These are phyloP conservation scores for Pollicipes pollicipes DNA, from an alignment of 1,140 invertebrate species.

Conservation along the genomic window DNA sequence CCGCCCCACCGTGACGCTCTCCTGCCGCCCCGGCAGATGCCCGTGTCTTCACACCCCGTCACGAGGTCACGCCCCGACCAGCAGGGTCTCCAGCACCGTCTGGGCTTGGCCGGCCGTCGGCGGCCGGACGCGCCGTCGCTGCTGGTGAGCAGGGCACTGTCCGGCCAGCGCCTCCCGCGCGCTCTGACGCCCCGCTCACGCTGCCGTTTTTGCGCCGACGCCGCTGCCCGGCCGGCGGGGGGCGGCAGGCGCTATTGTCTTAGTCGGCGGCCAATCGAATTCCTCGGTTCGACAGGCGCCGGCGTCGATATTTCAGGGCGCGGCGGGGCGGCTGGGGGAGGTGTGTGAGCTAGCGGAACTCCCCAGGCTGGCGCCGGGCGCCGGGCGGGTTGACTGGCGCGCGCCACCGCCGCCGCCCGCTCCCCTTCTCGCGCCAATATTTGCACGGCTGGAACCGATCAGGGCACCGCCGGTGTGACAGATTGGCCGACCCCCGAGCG, in stretches of 20 bases:
- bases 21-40: not conserved
- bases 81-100: too few species aligned
- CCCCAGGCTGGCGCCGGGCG: not conserved
- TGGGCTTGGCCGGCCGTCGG: too few species aligned
- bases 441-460: not conserved
- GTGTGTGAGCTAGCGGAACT: not conserved
- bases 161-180: too few species aligned
- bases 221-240: too few species aligned
- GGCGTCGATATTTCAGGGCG: not conserved
- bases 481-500: not conserved
- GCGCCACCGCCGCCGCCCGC: too few species aligned
- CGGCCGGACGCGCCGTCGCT: too few species aligned
- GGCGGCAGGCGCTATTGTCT: not conserved
- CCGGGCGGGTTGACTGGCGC: too few species aligned
- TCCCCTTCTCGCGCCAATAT: not conserved
- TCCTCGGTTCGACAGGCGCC: not conserved
- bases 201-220: not conserved
- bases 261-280: slow-evolving; percentile 1
- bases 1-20: not conserved
- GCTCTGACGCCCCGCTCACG: too few species aligned
- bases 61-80: too few species aligned
- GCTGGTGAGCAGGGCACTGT: too few species aligned
- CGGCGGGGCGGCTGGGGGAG: not conserved
- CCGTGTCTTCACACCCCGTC: too few species aligned
- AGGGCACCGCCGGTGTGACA: not conserved